Evolutionary conservation across 2,888 invertebrate genomes (phyloP).

Genomic region (Caenorhabditis zanzibari): DNA sequence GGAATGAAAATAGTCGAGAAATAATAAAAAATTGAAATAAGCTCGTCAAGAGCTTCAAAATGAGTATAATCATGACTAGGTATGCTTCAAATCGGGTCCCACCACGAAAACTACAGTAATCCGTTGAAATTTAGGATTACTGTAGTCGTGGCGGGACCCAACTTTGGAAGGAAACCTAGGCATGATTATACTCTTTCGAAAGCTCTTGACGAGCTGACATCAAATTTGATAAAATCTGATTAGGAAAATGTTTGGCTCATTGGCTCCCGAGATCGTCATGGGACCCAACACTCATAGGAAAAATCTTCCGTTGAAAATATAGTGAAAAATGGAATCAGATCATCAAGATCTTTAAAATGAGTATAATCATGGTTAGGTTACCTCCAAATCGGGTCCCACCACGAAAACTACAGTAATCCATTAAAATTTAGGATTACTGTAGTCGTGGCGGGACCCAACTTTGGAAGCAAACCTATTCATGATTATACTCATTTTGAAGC

Average conservation of each 20-base stretch:
- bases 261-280: too few species aligned
- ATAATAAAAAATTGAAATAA: background rate
- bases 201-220: conserved; percentile 1
- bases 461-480: background rate
- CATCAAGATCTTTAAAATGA: conserved; percentile 1
- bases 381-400: background rate
- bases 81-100: background rate
- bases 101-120: conserved; percentile 1
- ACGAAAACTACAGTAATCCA: conserved; percentile 4
- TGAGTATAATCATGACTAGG: conserved; percentile 1
- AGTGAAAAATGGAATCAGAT: conserved; percentile 1
- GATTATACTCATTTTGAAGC: background rate
- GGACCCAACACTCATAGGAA: too few species aligned
- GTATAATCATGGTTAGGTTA: background rate
- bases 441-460: background rate
- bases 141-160: background rate
- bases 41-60: background rate
- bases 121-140: too few species aligned
- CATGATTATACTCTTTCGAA: background rate
- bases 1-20: background rate
- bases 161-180: background rate
- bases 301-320: too few species aligned
- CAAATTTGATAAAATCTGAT: too few species aligned
- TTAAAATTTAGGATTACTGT: too few species aligned
- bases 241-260: background rate